Evolutionary conservation across 92 coral and sea anemone species (phyloP).

Genomic region (Heliopora coerulea): DNA sequence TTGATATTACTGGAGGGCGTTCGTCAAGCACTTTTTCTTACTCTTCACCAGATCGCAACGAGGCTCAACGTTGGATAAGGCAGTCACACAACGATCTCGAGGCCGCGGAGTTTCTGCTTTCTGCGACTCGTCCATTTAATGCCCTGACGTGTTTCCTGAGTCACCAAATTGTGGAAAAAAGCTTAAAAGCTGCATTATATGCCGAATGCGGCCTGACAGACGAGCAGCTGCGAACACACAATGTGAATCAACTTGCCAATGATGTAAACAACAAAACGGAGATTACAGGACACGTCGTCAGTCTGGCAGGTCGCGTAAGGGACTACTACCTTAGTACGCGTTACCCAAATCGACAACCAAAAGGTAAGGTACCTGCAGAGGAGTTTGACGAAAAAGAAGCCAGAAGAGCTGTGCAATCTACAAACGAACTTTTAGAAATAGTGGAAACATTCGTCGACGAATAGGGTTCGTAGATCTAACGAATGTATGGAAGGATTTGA

Average conservation of each 20-base stretch:
- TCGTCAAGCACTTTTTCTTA: too few species aligned
- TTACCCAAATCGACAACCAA: slow-evolving; percentile 11
- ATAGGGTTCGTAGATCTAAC: too few species aligned
- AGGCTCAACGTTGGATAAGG: slow-evolving; percentile 41
- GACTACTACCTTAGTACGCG: slow-evolving; percentile 24
- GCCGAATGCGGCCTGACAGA: slow-evolving; percentile 31
- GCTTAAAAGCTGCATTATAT: slow-evolving; percentile 42
- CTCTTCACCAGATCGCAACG: slow-evolving; percentile 29
- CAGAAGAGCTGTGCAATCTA: not conserved
- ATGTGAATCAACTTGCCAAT: slow-evolving; percentile 17
- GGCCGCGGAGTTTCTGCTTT: slow-evolving; percentile 12
- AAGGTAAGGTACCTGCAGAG: slow-evolving; percentile 2
- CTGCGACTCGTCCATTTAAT: slow-evolving; percentile 22
- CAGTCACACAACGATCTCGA: slow-evolving; percentile 41
- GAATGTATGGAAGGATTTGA: too few species aligned
- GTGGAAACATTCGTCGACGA: not conserved
- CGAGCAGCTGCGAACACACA: slow-evolving; percentile 39
- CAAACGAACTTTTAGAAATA: not conserved
- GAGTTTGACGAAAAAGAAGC: not conserved
- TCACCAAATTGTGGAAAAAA: slow-evolving; percentile 47
- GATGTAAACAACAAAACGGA: not conserved
- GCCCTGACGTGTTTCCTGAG: slow-evolving; percentile 43
- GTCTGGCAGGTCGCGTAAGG: not conserved
- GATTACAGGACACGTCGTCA: not conserved
- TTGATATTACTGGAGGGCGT: not conserved